A percentile compares a stretch with the other conserved stretches of the same genome.
Evolutionary conservation across 1,140 invertebrate genomes (phyloP).

Genomic region (Zaprionus africanus): DNA sequence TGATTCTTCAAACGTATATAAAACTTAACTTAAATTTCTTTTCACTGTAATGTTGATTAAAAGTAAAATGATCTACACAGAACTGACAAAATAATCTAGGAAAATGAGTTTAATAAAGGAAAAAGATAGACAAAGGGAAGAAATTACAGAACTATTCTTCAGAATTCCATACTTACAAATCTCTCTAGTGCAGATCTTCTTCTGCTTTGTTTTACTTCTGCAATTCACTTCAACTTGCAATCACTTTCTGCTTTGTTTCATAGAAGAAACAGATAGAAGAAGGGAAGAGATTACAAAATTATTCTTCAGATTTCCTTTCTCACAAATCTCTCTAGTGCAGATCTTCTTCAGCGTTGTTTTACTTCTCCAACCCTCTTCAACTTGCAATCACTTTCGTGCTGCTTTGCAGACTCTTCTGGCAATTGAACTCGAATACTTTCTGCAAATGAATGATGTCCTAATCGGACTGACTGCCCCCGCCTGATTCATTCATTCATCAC

Average conservation of each 20-base stretch:
- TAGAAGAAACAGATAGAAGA: too few relatives aligned
- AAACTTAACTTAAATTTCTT: too few relatives aligned
- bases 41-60: too few relatives aligned
- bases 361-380: neutral
- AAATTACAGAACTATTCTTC: neutral
- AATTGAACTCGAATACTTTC: neutral
- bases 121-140: too few relatives aligned
- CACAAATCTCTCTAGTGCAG: too few relatives aligned
- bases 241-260: slow-evolving; percentile 1
- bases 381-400: neutral
- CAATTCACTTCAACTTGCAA: neutral
- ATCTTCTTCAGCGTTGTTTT: too few relatives aligned
- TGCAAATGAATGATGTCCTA: slow-evolving; percentile 2
- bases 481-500: slow-evolving; percentile 63
- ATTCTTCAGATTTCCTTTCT: neutral
- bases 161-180: neutral
- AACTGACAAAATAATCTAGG: too few relatives aligned
- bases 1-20: too few relatives aligned
- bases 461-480: neutral
- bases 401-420: neutral
- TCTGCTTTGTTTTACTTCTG: neutral
- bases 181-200: too few relatives aligned
- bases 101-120: too few relatives aligned
- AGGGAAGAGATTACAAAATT: neutral
- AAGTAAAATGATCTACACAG: too few relatives aligned